Base-by-base conservation (phyloP, 2,888 invertebrate species). In the Nesidiocoris tenuis region DNA sequence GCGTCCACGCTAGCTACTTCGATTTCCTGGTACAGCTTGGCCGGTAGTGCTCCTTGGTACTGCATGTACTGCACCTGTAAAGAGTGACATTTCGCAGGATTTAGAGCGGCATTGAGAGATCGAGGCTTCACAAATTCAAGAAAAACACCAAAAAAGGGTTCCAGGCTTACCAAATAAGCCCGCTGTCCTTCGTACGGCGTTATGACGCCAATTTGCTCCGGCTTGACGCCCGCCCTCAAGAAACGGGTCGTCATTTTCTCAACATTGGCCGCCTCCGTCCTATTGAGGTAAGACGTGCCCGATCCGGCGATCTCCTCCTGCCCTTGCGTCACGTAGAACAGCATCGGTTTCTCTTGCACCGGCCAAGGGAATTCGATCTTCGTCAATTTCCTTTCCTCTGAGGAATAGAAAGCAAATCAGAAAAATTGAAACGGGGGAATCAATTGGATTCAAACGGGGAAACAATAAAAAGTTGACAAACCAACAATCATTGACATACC, bases 1-100 rank as follows among this genome's bases (percentile, higher is more conserved):
- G 99, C 99, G 84, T 99, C 99, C 1, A 99, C 99, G 84, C 97
- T 98, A 7, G 98, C 99, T 0, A 99, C 98, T 85, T 99, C 99
- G 74, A 99, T 96, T 83, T 98, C 98, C 85, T 97, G 93, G 83
- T 99, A 99, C 0, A 99, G 86, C 82, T 98, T 98, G 55, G 96
- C 93, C 83, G 98, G 97, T 74, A 99, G 86, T 12, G 96, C 94
- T 12, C 99, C 99, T 83, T 97, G 98, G 83, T 96, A 96, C 84
- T 98, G 98, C 98, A 99, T 98, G 83, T 98, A 96, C 83, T 98
- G 98, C 0, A 95, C 83, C 82, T 83, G 71, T 61, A 78, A 74
- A 25, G 59, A 74, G 2, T n/a, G n/a, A n/a, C n/a, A n/a, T n/a
- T n/a, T n/a, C n/a, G n/a, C n/a, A n/a, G n/a, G n/a, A n/a, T n/a